A percentile compares a stretch with the other conserved stretches of the same genome.
These are phyloP conservation scores for Procambarus virginalis DNA, from an alignment of 1,140 invertebrate genomes.

Conservation along the genomic window DNA sequence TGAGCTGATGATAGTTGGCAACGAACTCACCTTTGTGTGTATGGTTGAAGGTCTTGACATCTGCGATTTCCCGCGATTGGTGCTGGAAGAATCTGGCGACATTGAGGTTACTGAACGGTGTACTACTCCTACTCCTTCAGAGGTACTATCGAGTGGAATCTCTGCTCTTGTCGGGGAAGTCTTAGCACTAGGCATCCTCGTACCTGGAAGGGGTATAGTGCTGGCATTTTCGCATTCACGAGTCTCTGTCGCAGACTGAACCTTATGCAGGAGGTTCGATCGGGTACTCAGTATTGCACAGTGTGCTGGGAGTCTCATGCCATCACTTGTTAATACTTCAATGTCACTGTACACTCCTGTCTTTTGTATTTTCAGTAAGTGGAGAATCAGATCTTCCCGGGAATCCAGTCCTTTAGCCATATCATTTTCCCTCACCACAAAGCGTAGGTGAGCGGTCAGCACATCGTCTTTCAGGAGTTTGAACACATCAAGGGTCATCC, in stretches of 20 bases:
- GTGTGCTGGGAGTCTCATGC: constrained; percentile 36
- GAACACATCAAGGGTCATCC: constrained; percentile 27
- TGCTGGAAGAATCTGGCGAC: constrained; percentile 11
- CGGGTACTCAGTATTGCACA: constrained; percentile 25
- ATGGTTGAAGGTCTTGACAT: neutral
- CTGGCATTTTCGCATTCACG: neutral
- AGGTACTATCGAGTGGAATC: constrained; percentile 36
- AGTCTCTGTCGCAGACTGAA: neutral
- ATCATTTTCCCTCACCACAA: constrained; percentile 11
- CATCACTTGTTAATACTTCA: constrained; percentile 44
- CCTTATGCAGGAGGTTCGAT: constrained; percentile 39
- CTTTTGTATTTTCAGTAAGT: constrained; percentile 28
- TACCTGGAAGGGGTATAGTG: neutral
- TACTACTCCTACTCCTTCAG: constrained; percentile 16
- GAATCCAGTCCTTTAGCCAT: neutral
- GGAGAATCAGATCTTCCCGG: constrained; percentile 12
- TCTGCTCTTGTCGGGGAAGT: neutral
- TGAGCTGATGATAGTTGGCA: neutral
- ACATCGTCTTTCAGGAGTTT: constrained; percentile 27
- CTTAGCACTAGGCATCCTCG: neutral
- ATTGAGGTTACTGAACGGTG: neutral
- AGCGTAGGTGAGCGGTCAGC: constrained; percentile 21
- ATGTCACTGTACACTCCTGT: constrained; percentile 14
- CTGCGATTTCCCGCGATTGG: too few species aligned
- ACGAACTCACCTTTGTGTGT: neutral